These are phyloP conservation scores for Masticophis lateralis DNA, from an alignment of 2,797 vertebrate genomes.

Conservation along the genomic window DNA sequence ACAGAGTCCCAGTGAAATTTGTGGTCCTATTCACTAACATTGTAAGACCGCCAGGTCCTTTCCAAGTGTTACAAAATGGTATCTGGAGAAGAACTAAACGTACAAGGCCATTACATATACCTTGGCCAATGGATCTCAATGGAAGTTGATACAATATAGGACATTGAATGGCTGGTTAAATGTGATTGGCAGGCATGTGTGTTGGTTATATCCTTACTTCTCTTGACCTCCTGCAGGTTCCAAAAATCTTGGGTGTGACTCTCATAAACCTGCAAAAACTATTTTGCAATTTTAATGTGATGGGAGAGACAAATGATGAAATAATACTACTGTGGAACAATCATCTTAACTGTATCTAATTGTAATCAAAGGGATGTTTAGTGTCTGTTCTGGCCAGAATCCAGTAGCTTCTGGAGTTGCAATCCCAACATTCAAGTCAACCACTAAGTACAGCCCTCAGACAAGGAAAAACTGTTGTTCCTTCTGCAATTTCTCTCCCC, in stretches of 20 bases:
- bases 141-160: too few relatives aligned
- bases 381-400: background rate
- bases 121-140: too few relatives aligned
- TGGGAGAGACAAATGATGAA: background rate
- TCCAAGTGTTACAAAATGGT: background rate
- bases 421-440: background rate
- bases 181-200: too few relatives aligned
- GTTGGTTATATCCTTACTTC: background rate
- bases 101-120: too few relatives aligned
- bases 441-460: background rate
- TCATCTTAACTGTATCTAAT: background rate
- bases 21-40: background rate
- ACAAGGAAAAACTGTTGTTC: background rate
- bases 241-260: background rate
- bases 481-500: background rate
- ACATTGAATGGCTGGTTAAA: too few relatives aligned
- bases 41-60: background rate
- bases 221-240: background rate
- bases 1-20: background rate
- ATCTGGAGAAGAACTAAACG: too few relatives aligned
- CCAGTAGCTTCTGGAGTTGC: background rate
- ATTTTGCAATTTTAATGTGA: background rate
- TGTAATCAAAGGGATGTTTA: background rate
- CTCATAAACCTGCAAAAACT: background rate
- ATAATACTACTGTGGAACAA: background rate